A percentile compares a stretch with the other conserved stretches of the same genome.
Conservation (phyloP, 2,888 invertebrate genomes). For the Ypsolopha scabrella region DNA sequence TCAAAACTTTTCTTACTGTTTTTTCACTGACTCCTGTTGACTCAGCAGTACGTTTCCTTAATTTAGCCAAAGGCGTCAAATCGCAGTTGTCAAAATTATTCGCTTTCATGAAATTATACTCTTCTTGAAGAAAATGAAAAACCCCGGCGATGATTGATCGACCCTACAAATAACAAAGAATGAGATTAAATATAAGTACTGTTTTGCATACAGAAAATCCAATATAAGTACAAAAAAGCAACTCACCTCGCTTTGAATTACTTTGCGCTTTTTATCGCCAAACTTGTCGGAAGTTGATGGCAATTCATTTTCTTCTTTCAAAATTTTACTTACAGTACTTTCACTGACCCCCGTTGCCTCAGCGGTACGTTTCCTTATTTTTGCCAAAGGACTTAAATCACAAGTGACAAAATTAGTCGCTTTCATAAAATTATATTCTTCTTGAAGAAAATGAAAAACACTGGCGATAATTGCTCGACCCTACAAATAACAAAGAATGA, state of each 20-base stretch:
- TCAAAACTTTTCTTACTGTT: not conserved
- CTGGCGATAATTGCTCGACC: not conserved
- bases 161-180: not conserved
- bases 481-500: too few species aligned
- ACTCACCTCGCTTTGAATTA: not conserved
- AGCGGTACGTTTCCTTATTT: too few species aligned
- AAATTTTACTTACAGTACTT: not conserved
- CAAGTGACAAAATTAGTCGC: too few species aligned
- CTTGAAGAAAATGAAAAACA: not conserved
- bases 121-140: slow-evolving; percentile 3
- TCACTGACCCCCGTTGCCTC: not conserved
- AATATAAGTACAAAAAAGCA: not conserved
- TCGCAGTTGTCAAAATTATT: not conserved
- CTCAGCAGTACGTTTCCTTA: slow-evolving; percentile 3
- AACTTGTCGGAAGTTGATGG: too few species aligned
- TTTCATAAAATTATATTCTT: not conserved
- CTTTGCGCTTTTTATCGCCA: not conserved
- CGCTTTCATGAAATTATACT: slow-evolving; percentile 3
- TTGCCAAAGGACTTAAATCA: too few species aligned
- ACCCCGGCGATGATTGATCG: not conserved
- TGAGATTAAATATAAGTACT: too few species aligned
- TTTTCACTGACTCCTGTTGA: slow-evolving; percentile 2
- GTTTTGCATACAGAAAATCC: not conserved
- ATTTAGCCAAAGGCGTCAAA: slow-evolving; percentile 4
- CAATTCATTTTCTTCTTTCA: not conserved